Conservation (phyloP, 2,797 vertebrate genomes). For the Rhyacichthys aspro region DNA sequence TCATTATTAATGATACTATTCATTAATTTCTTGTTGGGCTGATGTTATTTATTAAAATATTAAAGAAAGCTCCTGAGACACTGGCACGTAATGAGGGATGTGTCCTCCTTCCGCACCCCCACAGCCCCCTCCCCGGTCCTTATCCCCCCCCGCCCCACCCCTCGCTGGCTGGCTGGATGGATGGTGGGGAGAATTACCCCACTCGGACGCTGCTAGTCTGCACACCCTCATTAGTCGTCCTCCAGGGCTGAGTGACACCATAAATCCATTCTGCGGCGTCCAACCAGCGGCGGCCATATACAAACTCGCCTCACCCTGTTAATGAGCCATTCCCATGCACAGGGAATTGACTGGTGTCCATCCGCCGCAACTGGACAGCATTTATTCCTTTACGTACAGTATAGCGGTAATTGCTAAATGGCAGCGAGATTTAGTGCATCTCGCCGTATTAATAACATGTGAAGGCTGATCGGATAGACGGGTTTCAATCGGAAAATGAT, state of each 20-base stretch:
- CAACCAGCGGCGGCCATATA: conserved; percentile 84
- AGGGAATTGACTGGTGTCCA: conserved; percentile 96
- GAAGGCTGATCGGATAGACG: neutral
- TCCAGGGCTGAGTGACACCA: conserved; percentile 96
- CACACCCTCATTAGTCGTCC: conserved; percentile 95
- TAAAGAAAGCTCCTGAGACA: conserved; percentile 98
- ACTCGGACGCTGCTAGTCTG: conserved; percentile 77
- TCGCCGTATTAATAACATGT: conserved; percentile 81
- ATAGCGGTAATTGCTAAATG: conserved; percentile 80
- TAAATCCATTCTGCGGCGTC: conserved; percentile 92
- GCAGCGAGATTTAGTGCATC: conserved; percentile 86
- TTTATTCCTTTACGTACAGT: conserved; percentile 70
- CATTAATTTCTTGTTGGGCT: conserved; percentile 99
- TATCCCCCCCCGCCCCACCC: conserved; percentile 44
- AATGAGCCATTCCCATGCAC: conserved; percentile 98
- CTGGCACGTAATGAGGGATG: conserved; percentile 94
- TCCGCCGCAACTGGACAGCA: conserved; percentile 86
- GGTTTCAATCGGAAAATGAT: neutral
- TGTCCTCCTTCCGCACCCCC: conserved; percentile 76
- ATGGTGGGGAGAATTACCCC: conserved; percentile 83
- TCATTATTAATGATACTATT: conserved; percentile 99
- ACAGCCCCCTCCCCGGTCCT: neutral
- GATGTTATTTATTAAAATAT: conserved; percentile 99
- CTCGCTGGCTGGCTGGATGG: conserved; percentile 75
- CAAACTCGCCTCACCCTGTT: conserved; percentile 85